Evolutionary conservation across 2,113 vertebrate species (phyloP).

Genomic region (Pycnonotus jocosus): DNA sequence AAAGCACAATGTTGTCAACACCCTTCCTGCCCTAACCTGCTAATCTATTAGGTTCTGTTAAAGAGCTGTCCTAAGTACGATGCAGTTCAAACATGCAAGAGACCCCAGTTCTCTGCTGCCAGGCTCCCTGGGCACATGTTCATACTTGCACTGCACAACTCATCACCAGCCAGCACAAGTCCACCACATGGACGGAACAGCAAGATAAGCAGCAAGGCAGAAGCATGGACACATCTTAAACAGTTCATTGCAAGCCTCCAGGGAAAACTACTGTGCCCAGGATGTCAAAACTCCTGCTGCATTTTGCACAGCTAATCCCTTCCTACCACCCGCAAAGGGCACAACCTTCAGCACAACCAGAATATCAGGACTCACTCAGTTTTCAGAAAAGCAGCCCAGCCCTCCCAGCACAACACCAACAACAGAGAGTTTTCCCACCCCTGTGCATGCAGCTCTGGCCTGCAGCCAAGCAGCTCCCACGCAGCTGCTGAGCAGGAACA

Average conservation of each 20-base stretch:
- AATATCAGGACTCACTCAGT: background rate
- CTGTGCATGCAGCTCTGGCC: background rate
- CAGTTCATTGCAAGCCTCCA: background rate
- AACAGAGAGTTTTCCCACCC: background rate
- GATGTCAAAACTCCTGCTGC: background rate
- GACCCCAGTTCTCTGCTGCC: background rate
- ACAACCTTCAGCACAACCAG: background rate
- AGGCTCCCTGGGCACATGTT: background rate
- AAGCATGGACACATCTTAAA: rapidly evolving
- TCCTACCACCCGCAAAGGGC: background rate
- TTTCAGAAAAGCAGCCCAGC: background rate
- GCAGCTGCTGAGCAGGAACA: background rate
- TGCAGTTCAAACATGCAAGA: background rate
- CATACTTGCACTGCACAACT: background rate
- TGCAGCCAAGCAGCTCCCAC: background rate
- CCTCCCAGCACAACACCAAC: background rate
- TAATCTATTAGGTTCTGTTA: background rate
- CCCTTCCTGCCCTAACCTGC: background rate
- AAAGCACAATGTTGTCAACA: background rate
- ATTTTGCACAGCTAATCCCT: background rate
- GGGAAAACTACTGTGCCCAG: background rate
- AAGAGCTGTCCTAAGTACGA: background rate
- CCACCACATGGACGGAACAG: background rate
- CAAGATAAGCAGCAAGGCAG: background rate
- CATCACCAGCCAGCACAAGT: background rate